Conservation (phyloP, 2,797 vertebrate genomes). For the Cuculus canorus region DNA sequence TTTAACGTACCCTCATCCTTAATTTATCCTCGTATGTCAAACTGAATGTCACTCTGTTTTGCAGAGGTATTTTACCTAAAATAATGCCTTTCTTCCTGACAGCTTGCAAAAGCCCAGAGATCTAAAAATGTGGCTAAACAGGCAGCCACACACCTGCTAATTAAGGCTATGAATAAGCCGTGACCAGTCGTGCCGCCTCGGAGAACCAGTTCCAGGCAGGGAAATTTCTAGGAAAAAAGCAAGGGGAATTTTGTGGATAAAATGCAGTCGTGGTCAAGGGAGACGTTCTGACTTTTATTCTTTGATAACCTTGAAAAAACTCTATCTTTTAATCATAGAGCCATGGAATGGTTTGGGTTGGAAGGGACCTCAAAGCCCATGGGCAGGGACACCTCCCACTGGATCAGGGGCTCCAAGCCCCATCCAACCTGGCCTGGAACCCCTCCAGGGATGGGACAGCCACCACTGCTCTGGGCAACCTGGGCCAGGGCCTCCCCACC, state of each 20-base stretch:
- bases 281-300: background rate
- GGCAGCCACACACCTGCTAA: constrained; percentile 53
- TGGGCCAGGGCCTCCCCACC: too few species aligned
- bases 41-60: constrained; percentile 28
- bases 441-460: too few species aligned
- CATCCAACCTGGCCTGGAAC: too few species aligned
- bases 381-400: too few species aligned
- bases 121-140: constrained; percentile 45
- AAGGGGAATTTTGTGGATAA: background rate
- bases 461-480: too few species aligned
- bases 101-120: background rate
- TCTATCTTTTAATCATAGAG: background rate
- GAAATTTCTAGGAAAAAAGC: background rate
- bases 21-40: constrained; percentile 51
- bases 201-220: background rate
- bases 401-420: too few species aligned
- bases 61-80: constrained; percentile 34
- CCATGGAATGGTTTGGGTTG: too few species aligned
- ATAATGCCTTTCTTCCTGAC: constrained; percentile 47
- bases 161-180: constrained; percentile 30
- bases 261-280: background rate
- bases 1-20: constrained; percentile 13
- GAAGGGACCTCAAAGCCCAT: too few species aligned
- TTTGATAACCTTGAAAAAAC: background rate
- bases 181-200: background rate